These are phyloP conservation scores for Oikopleura vanhoeffeni DNA, from an alignment of 23 tunicate species.

Conservation along the genomic window DNA sequence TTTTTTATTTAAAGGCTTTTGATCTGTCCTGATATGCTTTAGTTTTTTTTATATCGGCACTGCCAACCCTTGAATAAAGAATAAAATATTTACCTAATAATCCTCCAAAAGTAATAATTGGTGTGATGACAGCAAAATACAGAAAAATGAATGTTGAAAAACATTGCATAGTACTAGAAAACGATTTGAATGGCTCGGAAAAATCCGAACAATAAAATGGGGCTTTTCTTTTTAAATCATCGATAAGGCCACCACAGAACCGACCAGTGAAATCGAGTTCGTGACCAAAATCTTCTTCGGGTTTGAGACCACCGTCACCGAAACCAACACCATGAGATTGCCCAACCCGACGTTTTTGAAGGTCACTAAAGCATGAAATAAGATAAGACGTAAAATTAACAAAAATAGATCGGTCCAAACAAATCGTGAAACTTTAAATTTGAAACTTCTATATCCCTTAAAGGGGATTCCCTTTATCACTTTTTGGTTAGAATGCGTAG, in stretches of 20 bases:
- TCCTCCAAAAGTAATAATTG: slow-evolving; percentile 91
- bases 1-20: too few species aligned
- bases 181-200: slow-evolving; percentile 19
- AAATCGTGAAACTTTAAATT: too few species aligned
- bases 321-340: neutral
- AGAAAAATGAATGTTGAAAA: slow-evolving; percentile 74
- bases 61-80: too few species aligned
- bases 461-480: too few species aligned
- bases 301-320: neutral
- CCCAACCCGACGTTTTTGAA: neutral
- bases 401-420: too few species aligned
- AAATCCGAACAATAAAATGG: slow-evolving; percentile 60
- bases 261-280: slow-evolving; percentile 16
- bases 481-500: too few species aligned
- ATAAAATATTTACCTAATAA: slow-evolving; percentile 19
- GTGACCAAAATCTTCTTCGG: neutral
- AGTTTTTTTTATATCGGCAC: too few species aligned
- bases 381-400: too few species aligned
- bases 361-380: too few species aligned
- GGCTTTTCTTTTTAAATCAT: slow-evolving; percentile 74
- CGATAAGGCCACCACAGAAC: slow-evolving; percentile 65
- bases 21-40: too few species aligned
- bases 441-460: too few species aligned
- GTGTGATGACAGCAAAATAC: slow-evolving; percentile 82
- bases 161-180: slow-evolving; percentile 55